These are phyloP conservation scores for Pyrgilauda ruficollis DNA, from an alignment of 2,113 vertebrate genomes.

Conservation along the genomic window DNA sequence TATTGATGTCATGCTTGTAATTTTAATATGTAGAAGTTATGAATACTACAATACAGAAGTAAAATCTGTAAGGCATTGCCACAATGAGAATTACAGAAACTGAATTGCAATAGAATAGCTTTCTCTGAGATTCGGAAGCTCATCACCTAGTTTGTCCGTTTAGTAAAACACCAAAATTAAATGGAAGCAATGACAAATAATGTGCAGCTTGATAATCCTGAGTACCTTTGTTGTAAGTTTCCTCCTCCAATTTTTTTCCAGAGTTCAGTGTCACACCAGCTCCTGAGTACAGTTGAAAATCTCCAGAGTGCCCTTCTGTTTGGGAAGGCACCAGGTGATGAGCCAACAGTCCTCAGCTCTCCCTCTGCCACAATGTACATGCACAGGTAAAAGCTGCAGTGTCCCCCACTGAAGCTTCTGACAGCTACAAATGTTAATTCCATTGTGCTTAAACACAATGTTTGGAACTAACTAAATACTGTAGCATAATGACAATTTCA, in stretches of 20 bases:
- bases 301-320: constrained; percentile 84
- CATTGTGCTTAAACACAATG: not conserved
- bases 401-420: not conserved
- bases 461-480: not conserved
- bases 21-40: not conserved
- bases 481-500: not conserved
- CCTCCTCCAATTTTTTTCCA: constrained; percentile 10
- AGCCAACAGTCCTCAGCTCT: constrained; percentile 75
- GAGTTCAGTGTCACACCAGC: constrained; percentile 63
- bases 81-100: not conserved
- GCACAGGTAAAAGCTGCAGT: constrained; percentile 79
- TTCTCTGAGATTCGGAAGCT: not conserved
- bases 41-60: not conserved
- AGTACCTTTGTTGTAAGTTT: not conserved
- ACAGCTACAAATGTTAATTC: not conserved
- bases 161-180: not conserved
- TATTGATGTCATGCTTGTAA: not conserved
- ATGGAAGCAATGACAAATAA: not conserved
- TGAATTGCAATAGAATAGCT: not conserved
- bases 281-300: constrained; percentile 77
- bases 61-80: not conserved
- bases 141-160: not conserved
- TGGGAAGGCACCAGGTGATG: constrained; percentile 72
- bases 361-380: constrained; percentile 84
- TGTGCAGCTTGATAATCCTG: not conserved